Percentiles rank a stretch among this genome's conserved stretches.
phyloP scores from a whole-genome alignment of 2,888 invertebrate species.

The Diarsia mendica region DNA sequence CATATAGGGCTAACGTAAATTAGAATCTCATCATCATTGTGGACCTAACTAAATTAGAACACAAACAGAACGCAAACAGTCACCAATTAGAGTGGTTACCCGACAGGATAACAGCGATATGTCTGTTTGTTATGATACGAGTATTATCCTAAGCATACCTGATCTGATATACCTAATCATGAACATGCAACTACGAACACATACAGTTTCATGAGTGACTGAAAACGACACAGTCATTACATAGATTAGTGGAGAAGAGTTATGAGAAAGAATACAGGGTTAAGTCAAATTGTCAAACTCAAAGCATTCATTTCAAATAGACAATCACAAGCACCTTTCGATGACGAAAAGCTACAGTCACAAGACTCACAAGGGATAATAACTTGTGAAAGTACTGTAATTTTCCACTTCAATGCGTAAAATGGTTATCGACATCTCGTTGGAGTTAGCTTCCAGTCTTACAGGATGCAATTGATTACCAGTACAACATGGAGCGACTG shows the following conservation, averaged over 20 bases:
- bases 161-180: constrained; percentile 2
- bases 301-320: no score
- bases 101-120: constrained; percentile 26
- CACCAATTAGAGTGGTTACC: constrained; percentile 10
- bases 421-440: no score
- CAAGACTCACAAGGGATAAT: no score
- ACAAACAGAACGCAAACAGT: neutral
- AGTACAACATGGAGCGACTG: neutral
- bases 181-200: neutral
- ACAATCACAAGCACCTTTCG: no score
- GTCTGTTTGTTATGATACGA: constrained; percentile 6
- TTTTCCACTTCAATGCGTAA: no score
- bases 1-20: no score
- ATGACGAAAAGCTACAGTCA: no score
- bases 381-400: no score
- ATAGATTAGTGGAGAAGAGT: neutral
- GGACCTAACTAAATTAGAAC: neutral
- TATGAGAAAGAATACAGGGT: neutral
- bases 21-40: neutral
- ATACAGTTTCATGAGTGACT: neutral
- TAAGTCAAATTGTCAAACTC: neutral
- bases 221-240: neutral
- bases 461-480: neutral
- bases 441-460: neutral
- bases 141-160: neutral